Evolutionary conservation across 2,113 vertebrate genomes (phyloP), one percentile per base, ranked within the genome.

Genomic region (Ariopsis seemanni): DNA sequence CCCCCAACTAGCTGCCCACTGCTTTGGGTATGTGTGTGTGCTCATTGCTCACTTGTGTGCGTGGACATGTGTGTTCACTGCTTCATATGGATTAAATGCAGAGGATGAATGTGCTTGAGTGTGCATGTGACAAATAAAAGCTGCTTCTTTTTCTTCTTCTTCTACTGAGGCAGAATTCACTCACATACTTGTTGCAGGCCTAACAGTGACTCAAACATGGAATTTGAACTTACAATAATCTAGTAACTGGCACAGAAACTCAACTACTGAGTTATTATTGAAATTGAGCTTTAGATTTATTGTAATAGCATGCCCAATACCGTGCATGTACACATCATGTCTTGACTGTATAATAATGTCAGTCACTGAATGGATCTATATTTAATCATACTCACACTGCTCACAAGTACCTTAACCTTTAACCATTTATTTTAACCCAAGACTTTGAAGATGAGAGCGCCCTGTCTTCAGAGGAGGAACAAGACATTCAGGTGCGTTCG

Each of bases 401-500:
- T 18, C 12, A 20, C 4, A 81, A 34, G 4, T 62, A 67, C 77
- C 53, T 12, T 8, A 42, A 78, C 72, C 7, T 2, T 69, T 60
- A 58, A 71, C 1, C 8, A 88, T 81, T 79, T 72, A 30, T 74
- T 53, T 10, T 15, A 91, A 0, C 48, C 14, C 27, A 57, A 96
- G 94, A 90, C 71, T 93, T 90, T 62, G 92, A 92, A 4, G 91
- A 80, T 65, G 94, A 94, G 27, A 91, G 86, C 12, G 25, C 18
- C 69, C 78, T 62, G 1, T 93, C 92, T 8, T 94, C 91, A 2
- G 94, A 95, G n/a, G 94, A 94, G 89, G 94, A 94, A 65, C 85
- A 74, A 90, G 93, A 95, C 82, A 90, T 94, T 85, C 90, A 95
- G 94, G 95, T 91, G n/a, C 52, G 34, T 77, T 52, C 14, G 27